Evolutionary conservation across 2,113 vertebrate species (phyloP).

Genomic region (Vanacampus margaritifer): DNA sequence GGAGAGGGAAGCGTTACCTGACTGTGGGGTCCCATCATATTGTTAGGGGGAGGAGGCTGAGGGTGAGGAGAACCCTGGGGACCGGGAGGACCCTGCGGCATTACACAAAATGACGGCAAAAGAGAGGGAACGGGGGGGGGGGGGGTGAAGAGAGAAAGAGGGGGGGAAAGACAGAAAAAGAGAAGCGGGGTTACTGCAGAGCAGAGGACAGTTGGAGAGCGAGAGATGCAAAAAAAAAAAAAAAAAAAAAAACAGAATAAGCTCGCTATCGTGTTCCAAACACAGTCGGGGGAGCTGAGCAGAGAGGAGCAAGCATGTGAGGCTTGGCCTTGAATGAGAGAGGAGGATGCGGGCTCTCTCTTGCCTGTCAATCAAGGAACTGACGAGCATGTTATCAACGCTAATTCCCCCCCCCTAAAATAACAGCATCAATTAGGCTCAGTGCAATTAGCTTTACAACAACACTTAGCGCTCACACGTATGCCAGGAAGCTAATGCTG

Average conservation of each 20-base stretch:
- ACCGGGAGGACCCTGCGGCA: constrained; percentile 96
- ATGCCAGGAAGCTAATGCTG: constrained; percentile 80
- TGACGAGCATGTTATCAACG: constrained; percentile 82
- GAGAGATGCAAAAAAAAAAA: constrained; percentile 36
- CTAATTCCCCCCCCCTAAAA: constrained; percentile 87
- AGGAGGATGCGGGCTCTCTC: constrained; percentile 52
- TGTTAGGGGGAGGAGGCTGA: constrained; percentile 99
- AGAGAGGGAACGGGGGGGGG: constrained; percentile 9
- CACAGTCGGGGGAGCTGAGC: constrained; percentile 25
- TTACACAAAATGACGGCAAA: constrained; percentile 70
- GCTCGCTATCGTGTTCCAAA: constrained; percentile 34
- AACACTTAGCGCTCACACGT: constrained; percentile 91
- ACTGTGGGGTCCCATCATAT: constrained; percentile 99
- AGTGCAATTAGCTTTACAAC: constrained; percentile 92
- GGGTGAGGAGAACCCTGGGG: constrained; percentile 99
- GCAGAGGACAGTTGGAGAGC: constrained; percentile 53
- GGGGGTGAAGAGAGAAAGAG: constrained; percentile 13
- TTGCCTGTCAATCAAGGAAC: constrained; percentile 67
- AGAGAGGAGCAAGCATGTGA: constrained; percentile 53
- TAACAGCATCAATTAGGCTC: constrained; percentile 97
- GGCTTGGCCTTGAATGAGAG: constrained; percentile 38
- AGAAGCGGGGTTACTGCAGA: constrained; percentile 65
- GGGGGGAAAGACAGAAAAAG: constrained; percentile 39
- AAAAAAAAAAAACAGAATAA: constrained; percentile 25
- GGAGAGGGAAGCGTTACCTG: constrained; percentile 81